Percentiles rank a stretch among this genome's conserved stretches.
Conservation (phyloP, 2,113 vertebrate species). For the Dasyornis broadbenti region DNA sequence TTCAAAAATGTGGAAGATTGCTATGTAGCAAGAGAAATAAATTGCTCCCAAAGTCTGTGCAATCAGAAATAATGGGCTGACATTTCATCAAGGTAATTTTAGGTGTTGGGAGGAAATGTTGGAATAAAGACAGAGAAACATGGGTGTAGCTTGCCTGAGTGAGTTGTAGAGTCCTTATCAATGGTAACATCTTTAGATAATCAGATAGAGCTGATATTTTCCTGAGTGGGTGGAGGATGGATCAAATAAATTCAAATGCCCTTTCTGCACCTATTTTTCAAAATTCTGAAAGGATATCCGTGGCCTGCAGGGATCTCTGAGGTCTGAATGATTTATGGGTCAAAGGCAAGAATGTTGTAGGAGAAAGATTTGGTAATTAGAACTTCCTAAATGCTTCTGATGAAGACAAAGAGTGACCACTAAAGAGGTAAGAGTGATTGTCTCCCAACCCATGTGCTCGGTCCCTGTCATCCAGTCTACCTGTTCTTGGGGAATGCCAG, state of each 20-base stretch:
- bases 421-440: background rate
- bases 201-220: background rate
- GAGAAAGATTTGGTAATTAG: background rate
- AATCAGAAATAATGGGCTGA: background rate
- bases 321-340: background rate
- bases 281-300: background rate
- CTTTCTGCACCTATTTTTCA: background rate
- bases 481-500: background rate
- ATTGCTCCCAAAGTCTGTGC: background rate
- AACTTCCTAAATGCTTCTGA: background rate
- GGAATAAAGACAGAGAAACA: background rate
- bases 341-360: background rate
- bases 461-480: background rate
- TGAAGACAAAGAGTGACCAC: background rate
- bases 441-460: background rate
- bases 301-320: background rate
- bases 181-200: background rate
- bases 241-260: background rate
- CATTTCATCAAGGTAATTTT: background rate
- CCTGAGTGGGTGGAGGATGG: rapidly evolving
- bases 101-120: background rate
- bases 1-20: background rate
- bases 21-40: background rate
- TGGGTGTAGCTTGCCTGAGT: background rate
- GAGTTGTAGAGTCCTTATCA: background rate